These are phyloP conservation scores for Myopa testacea DNA, from an alignment of 2,888 invertebrate genomes.

Conservation along the genomic window DNA sequence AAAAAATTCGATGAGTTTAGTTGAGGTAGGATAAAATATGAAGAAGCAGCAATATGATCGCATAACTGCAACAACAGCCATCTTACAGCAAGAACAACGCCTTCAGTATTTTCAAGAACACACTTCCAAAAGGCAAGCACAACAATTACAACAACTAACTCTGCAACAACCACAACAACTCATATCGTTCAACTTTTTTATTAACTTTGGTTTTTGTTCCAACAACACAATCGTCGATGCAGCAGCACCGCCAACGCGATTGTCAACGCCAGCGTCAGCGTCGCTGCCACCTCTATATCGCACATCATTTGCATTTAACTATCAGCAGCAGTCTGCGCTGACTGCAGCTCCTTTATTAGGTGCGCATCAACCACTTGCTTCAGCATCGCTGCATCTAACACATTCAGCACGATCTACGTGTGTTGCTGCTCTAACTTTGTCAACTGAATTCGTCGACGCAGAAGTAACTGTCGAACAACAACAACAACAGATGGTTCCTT, in stretches of 20 bases:
- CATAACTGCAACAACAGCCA: not conserved
- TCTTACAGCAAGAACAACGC: not conserved
- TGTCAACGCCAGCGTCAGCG: constrained; percentile 22
- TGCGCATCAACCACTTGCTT: not conserved
- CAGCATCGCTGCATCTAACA: not conserved
- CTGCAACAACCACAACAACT: not conserved
- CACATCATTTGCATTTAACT: not conserved
- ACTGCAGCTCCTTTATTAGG: not conserved
- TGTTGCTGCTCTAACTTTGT: not conserved
- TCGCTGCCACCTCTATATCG: not conserved
- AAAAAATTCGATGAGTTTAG: too few relatives aligned
- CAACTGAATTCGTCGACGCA: not conserved
- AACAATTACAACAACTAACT: constrained; percentile 5
- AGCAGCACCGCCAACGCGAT: constrained; percentile 26
- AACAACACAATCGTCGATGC: constrained; percentile 23
- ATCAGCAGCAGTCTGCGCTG: not conserved
- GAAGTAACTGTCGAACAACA: not conserved
- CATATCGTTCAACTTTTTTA: not conserved
- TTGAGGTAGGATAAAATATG: not conserved
- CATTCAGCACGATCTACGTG: not conserved
- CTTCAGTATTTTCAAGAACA: not conserved
- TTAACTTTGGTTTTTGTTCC: not conserved
- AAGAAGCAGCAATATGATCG: not conserved
- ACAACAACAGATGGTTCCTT: constrained; percentile 3
- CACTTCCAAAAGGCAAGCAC: not conserved